phyloP scores from a whole-genome alignment of 1,140 invertebrate genomes.

The Dendrolimus punctatus region DNA sequence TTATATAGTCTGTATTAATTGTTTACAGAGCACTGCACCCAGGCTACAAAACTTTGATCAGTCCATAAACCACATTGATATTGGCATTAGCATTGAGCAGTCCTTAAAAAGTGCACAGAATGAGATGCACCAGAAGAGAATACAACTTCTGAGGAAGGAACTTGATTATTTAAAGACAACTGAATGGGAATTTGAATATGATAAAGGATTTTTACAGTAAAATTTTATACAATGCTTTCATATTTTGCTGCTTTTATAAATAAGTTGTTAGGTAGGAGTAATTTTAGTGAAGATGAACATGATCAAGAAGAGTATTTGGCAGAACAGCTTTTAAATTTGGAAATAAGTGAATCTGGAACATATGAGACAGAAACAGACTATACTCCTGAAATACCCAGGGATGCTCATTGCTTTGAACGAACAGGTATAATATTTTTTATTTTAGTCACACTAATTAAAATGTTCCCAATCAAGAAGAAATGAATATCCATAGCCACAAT shows the following conservation, averaged over 20 bases:
- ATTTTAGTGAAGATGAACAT: conserved; percentile 29
- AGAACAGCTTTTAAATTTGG: conserved; percentile 47
- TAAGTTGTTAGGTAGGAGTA: conserved; percentile 29
- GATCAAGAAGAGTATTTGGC: conserved; percentile 47
- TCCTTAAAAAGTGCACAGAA: conserved; percentile 47
- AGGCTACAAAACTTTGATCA: conserved; percentile 51
- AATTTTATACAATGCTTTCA: conserved; percentile 36
- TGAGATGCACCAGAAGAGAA: conserved; percentile 73
- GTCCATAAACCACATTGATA: conserved; percentile 44
- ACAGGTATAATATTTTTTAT: conserved; percentile 31
- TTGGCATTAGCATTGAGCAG: conserved; percentile 46
- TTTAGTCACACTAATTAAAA: too few relatives aligned
- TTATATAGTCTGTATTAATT: conserved; percentile 4
- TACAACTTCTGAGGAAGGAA: conserved; percentile 77
- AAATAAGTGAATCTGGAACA: conserved; percentile 28
- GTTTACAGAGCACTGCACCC: conserved; percentile 40
- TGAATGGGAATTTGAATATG: conserved; percentile 79
- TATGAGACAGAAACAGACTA: conserved; percentile 7
- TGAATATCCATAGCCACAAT: too few relatives aligned
- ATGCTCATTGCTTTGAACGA: conserved; percentile 42
- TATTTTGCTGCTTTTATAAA: conserved; percentile 39
- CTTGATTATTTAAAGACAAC: conserved; percentile 78
- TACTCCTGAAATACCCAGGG: conserved; percentile 18
- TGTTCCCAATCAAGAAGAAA: too few relatives aligned
- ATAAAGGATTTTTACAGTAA: conserved; percentile 57